Conservation (phyloP, 37 sponge, comb jelly and placozoan species). For the Sycon ciliatum region DNA sequence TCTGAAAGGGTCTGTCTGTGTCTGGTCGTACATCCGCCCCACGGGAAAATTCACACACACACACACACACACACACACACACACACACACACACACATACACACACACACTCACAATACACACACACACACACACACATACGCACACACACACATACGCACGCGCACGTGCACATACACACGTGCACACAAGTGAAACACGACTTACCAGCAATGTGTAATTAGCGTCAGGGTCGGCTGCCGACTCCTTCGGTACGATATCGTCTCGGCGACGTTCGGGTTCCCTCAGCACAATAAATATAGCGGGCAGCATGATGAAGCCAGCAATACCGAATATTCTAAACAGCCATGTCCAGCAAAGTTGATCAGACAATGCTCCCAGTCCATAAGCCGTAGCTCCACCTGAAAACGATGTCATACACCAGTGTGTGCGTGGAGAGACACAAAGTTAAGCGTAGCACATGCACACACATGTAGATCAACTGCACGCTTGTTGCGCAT, state of each 20-base stretch:
- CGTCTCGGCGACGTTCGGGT: conserved; percentile 23
- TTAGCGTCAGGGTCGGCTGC: conserved; percentile 11
- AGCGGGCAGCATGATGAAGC: conserved; percentile 40
- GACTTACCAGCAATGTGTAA: conserved; percentile 45
- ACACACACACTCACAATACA: no score
- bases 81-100: no score
- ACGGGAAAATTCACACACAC: no score
- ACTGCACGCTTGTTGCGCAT: no score
- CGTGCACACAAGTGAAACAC: not conserved
- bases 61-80: no score
- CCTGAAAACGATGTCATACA: conserved; percentile 28
- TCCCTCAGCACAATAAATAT: conserved; percentile 53
- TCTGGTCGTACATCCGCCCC: no score
- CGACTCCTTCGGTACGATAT: not conserved
- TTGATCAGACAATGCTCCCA: conserved; percentile 34
- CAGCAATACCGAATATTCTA: conserved; percentile 57
- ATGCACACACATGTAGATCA: not conserved
- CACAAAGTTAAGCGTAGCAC: not conserved
- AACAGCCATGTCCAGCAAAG: conserved; percentile 78
- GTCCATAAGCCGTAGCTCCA: conserved; percentile 60
- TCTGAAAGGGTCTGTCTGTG: no score
- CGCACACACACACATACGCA: not conserved
- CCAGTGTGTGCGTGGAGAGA: not conserved
- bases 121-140: not conserved
- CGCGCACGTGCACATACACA: not conserved